Evolutionary conservation across 2,888 invertebrate genomes (phyloP).

Genomic region (Sicus ferrugineus): DNA sequence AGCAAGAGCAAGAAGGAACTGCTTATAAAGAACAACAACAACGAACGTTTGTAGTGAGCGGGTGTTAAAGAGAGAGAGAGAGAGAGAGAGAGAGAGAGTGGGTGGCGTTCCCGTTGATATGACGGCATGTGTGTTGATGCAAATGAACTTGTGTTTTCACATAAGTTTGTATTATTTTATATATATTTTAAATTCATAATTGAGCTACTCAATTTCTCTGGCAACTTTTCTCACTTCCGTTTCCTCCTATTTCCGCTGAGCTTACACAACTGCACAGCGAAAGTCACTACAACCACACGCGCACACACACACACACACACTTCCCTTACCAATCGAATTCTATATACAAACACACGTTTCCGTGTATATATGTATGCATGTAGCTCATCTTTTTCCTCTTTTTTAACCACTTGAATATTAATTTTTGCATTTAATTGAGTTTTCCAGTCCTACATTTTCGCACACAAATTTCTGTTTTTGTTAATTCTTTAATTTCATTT

Average conservation of each 20-base stretch:
- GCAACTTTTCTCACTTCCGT: background rate
- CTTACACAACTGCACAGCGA: background rate
- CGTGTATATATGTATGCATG: background rate
- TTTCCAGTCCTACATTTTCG: too few species aligned
- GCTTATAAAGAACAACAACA: background rate
- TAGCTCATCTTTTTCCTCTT: background rate
- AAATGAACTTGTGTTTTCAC: background rate
- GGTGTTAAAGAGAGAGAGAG: background rate
- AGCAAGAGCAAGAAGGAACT: background rate
- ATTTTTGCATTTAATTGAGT: too few species aligned
- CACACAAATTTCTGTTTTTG: too few species aligned
- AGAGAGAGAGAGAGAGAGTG: background rate
- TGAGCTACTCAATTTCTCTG: background rate
- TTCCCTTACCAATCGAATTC: too few species aligned
- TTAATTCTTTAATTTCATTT: too few species aligned
- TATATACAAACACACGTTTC: background rate
- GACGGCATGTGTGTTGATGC: background rate
- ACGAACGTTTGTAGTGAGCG: background rate
- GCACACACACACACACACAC: background rate
- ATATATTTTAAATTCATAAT: background rate
- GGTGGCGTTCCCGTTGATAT: background rate
- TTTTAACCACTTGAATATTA: background rate
- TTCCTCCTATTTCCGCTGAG: background rate
- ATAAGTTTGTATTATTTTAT: background rate
- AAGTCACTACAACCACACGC: background rate